A percentile compares a stretch with the other conserved stretches of the same genome.
Evolutionary conservation across 1,140 invertebrate genomes (phyloP).

Genomic region (Euwallacea fornicatus): DNA sequence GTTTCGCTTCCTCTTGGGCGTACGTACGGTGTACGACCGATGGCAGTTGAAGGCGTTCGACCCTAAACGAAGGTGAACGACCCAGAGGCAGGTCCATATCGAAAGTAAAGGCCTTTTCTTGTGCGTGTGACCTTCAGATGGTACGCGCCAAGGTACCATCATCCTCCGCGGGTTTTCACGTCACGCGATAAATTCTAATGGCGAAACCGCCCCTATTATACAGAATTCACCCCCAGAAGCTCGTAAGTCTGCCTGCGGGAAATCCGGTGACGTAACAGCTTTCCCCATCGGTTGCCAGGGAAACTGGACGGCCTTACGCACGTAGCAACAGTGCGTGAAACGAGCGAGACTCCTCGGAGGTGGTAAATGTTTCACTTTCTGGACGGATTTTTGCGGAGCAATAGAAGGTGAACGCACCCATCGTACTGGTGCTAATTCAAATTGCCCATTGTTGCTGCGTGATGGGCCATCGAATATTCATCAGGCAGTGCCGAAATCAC

Average conservation of each 20-base stretch:
- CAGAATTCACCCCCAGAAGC: too few species aligned
- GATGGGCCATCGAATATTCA: too few species aligned
- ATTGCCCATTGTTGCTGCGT: too few species aligned
- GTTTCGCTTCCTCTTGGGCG: conserved; percentile 18
- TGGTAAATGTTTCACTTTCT: too few species aligned
- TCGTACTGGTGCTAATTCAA: too few species aligned
- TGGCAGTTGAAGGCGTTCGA: conserved; percentile 26
- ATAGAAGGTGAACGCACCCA: too few species aligned
- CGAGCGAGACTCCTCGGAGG: too few species aligned
- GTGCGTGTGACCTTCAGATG: conserved; percentile 29
- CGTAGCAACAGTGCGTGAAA: conserved; percentile 20
- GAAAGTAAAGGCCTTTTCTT: conserved; percentile 32
- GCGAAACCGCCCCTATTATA: too few species aligned
- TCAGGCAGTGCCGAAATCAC: too few species aligned
- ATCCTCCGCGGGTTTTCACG: background rate
- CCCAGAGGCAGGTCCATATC: conserved; percentile 20
- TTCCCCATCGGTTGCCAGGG: conserved; percentile 9
- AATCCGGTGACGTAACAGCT: conserved; percentile 4
- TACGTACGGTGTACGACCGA: conserved; percentile 8
- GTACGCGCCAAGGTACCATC: conserved; percentile 4
- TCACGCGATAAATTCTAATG: background rate
- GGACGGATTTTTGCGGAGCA: too few species aligned
- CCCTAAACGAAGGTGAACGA: conserved; percentile 26
- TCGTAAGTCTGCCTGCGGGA: background rate
- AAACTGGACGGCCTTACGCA: conserved; percentile 9